Percentiles rank a stretch among this genome's conserved stretches.
phyloP scores from a whole-genome alignment of 37 sponge, comb jelly and placozoan genomes.

The Spongia lamella region DNA sequence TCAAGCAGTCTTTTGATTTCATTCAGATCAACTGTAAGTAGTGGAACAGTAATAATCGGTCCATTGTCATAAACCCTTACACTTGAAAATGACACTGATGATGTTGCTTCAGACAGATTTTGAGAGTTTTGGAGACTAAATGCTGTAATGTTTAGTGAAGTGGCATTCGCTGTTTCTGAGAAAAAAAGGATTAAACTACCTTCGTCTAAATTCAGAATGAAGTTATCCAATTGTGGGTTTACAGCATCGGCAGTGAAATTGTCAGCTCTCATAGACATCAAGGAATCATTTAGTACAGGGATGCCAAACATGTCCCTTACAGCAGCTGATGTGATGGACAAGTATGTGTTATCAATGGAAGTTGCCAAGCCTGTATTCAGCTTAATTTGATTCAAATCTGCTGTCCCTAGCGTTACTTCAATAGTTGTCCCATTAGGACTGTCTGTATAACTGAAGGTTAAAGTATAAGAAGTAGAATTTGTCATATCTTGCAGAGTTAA shows the following conservation, averaged over 20 bases:
- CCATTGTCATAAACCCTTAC: slow-evolving; percentile 37
- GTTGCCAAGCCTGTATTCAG: slow-evolving; percentile 57
- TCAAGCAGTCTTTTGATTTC: slow-evolving; percentile 52
- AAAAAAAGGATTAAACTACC: slow-evolving; percentile 71
- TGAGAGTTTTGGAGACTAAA: slow-evolving; percentile 59
- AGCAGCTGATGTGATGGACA: slow-evolving; percentile 54
- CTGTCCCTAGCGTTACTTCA: slow-evolving; percentile 34
- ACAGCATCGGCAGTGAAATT: slow-evolving; percentile 72
- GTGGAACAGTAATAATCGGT: slow-evolving; percentile 26
- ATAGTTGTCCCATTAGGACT: slow-evolving; percentile 54
- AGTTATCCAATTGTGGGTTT: slow-evolving; percentile 43
- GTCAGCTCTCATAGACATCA: slow-evolving; percentile 30
- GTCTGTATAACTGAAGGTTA: slow-evolving; percentile 32
- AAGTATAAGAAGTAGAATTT: slow-evolving; percentile 32
- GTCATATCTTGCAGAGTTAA: slow-evolving; percentile 62
- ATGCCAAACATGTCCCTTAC: slow-evolving; percentile 72
- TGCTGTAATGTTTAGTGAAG: slow-evolving; percentile 33
- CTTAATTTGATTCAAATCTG: slow-evolving; percentile 83
- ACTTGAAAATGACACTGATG: slow-evolving; percentile 45
- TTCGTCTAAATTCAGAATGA: slow-evolving; percentile 63
- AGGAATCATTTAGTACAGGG: slow-evolving; percentile 20
- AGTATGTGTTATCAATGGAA: slow-evolving; percentile 53
- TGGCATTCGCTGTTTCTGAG: slow-evolving; percentile 77
- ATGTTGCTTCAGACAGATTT: background rate
- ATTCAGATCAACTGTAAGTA: slow-evolving; percentile 58